Base-by-base conservation (phyloP, 2,888 invertebrate species). In the Philopedon plagiatum region DNA sequence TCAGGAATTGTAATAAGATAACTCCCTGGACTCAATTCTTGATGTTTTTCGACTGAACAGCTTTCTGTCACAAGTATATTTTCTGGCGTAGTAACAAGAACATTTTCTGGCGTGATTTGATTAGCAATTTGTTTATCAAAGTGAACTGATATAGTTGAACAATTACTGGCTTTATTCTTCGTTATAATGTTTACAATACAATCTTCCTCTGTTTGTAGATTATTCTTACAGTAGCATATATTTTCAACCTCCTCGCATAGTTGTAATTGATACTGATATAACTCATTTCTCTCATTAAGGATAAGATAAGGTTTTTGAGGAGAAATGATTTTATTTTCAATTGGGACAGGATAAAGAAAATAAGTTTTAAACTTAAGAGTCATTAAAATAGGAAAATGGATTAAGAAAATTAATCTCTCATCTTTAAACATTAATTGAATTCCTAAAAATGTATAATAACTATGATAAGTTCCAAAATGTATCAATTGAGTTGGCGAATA, bases 291-390 rank as follows among this genome's bases (percentile, higher is more conserved):
- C 66, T 46, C 58, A 66, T 66, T 66, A 2, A 58, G 23, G 19
- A 18, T 44, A 11, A 58, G 49, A 15, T 56, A 58, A 13, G 58
- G 58, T 32, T 49, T 66, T 13, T 9, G 23, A 5, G 58, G 46
- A 9, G 32, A 41, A 15, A 57, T n/a, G 13, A 37, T 51, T 64
- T 64, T 41, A 49, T 64, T 51, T 21, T 64, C 13, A 2, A 63
- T 34, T 51, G 11, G 44, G n/a, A 54, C 21, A 34, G 56, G 56
- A 56, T 56, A 56, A 18, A 56, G 13, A 8, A 56, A 56, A 19
- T 34, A 56, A 1, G 56, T 26, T 29, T n/a, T 56, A 34, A 56
- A 34, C 1, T 13, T n/a, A 13, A 18, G 1, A 9, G 9, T 1
- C 5, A 4, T 26, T 1, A 34, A 5, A 1, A 56, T 1, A 11